Conservation (phyloP, 2,888 invertebrate genomes). For the Meta bourneti region DNA sequence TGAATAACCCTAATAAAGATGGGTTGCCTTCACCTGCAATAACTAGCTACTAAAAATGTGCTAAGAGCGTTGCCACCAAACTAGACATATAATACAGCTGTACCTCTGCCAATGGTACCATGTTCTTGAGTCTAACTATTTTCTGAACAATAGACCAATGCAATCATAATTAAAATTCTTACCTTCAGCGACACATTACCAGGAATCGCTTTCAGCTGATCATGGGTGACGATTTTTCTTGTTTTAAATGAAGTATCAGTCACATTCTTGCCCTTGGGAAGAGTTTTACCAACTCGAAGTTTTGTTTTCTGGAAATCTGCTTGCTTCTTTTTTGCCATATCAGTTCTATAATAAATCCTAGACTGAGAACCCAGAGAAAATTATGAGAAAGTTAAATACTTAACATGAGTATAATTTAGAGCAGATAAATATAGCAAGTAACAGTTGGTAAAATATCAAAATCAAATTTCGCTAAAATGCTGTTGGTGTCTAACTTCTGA, state of each 20-base stretch:
- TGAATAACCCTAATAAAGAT: no score
- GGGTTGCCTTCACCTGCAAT: no score
- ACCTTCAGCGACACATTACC: constrained; percentile 4
- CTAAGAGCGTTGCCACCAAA: no score
- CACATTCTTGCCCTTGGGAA: constrained; percentile 93
- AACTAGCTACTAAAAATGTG: no score
- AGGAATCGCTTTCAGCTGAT: background rate
- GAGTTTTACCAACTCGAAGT: constrained; percentile 87
- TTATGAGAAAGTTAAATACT: background rate
- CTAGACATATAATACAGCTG: no score
- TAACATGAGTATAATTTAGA: background rate
- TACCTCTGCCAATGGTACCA: no score
- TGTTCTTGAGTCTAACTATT: no score
- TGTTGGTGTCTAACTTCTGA: no score
- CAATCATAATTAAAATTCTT: constrained; percentile 1
- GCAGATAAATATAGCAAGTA: background rate
- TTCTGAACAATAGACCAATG: no score
- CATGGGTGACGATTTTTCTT: constrained; percentile 89
- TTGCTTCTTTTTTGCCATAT: constrained; percentile 85
- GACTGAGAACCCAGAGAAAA: background rate
- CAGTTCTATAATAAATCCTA: background rate
- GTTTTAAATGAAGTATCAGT: constrained; percentile 94
- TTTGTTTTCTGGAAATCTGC: constrained; percentile 94
- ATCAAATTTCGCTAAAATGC: no score
- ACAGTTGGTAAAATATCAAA: no score